Evolutionary conservation across 2,888 invertebrate species (phyloP), one percentile per base, ranked within the genome.

Genomic region (Hetaerina titia): DNA sequence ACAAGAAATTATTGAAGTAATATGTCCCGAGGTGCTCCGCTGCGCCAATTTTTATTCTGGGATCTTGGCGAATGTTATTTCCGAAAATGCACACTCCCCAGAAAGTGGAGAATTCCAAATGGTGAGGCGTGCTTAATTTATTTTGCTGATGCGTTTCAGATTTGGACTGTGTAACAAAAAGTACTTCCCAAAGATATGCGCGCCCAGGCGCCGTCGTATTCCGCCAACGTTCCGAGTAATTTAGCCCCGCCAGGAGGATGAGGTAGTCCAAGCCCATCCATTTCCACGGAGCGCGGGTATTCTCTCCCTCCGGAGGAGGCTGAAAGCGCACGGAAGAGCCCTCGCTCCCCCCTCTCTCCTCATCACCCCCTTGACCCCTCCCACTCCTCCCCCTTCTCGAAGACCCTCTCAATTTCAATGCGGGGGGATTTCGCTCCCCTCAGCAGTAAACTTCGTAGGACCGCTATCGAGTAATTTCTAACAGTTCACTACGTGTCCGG

Each of bases 121-220:
- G 22, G 31, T 31, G 31, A 81, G 81, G 2, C 9, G 81, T 25
- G 1, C n/a, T 81, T n/a, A 31, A 25, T 81, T 81, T 81, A 81
- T 81, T 81, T 81, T 31, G 81, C 81, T 81, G 81, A 81, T 81
- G 81, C 81, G 31, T 81, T 81, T 81, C 81, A 81, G 81, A 81
- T 81, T 31, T 31, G 81, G 81, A 31, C 31, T 13, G 25, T 31
- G 81, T 25, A 81, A 81, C n/a, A 81, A 31, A 81, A 31, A 81
- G 31, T 81, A 81, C 31, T 81, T 13, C 31, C 81, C 81, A 9
- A 81, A 25, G 81, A 31, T 81, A 81, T 81, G 81, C 81, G 81
- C 31, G 81, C 81, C 81, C 81, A 13, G 31, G 31, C 19, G 81
- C 81, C 25, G 2, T 31, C 25, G 31, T 81, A 81, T 81, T 81